Conservation (phyloP, 2,797 vertebrate genomes). For the Falco novaeseelandiae region DNA sequence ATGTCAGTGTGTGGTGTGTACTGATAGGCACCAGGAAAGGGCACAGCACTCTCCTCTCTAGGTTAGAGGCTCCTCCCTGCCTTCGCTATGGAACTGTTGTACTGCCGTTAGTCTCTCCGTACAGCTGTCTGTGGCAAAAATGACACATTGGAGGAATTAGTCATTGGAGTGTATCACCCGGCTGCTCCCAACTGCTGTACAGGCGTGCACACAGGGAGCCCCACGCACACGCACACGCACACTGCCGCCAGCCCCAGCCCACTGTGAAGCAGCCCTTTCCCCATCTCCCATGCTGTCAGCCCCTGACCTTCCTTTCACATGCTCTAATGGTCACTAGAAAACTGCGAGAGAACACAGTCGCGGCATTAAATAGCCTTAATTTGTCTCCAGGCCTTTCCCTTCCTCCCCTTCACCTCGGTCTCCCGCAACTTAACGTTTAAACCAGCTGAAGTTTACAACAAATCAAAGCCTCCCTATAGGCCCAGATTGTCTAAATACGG, state of each 20-base stretch:
- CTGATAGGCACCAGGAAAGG: not conserved
- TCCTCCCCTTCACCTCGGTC: not conserved
- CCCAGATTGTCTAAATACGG: constrained; percentile 75
- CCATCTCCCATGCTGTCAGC: constrained; percentile 16
- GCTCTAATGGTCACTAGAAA: constrained; percentile 7
- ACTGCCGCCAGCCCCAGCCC: not conserved
- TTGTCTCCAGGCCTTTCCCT: constrained; percentile 41
- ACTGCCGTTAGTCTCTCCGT: not conserved
- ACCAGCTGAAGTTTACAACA: constrained; percentile 67
- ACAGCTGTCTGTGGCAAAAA: constrained; percentile 8
- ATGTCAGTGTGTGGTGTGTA: not conserved
- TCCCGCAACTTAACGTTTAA: constrained; percentile 54
- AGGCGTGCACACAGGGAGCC: not conserved
- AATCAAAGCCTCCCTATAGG: constrained; percentile 74
- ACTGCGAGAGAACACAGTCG: not conserved
- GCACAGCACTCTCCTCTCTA: not conserved
- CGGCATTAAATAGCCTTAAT: constrained; percentile 4
- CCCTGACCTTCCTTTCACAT: constrained; percentile 53
- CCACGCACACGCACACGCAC: not conserved
- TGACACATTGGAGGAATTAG: constrained; percentile 7
- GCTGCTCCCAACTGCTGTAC: not conserved
- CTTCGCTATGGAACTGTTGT: not conserved
- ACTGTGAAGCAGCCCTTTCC: not conserved
- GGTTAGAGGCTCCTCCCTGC: constrained; percentile 1
- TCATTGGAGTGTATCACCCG: not conserved